Percentiles rank a stretch among this genome's conserved stretches.
Evolutionary conservation across 1,140 invertebrate species (phyloP).

Genomic region (Brachionus asplanchnoidis): DNA sequence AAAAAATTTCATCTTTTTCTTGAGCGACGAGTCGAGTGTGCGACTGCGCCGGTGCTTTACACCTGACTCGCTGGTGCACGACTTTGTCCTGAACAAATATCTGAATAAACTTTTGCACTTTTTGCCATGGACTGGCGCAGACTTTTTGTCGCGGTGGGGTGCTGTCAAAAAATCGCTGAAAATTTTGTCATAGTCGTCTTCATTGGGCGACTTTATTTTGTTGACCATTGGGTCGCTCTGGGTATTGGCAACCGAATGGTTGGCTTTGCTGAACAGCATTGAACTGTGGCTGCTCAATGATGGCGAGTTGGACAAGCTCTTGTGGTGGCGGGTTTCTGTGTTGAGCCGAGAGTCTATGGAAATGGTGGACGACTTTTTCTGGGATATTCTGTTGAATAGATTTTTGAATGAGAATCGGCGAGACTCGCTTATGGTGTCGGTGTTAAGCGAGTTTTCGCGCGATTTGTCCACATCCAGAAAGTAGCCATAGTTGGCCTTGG

Average conservation of each 20-base stretch:
- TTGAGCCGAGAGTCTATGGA: neutral
- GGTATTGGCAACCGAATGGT: neutral
- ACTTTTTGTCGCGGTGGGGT: neutral
- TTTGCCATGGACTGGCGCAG: neutral
- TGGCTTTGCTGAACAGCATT: neutral
- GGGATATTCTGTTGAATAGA: neutral
- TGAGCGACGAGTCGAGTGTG: neutral
- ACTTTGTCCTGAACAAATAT: constrained; percentile 1
- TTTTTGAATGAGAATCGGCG: constrained; percentile 8
- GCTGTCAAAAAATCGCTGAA: neutral
- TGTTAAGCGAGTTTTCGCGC: neutral
- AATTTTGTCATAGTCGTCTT: constrained; percentile 36
- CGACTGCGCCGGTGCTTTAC: neutral
- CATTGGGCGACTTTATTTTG: neutral
- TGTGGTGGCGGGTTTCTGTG: neutral
- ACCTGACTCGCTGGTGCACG: neutral
- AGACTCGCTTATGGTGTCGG: neutral
- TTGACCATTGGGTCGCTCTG: neutral
- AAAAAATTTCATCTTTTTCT: constrained; percentile 7
- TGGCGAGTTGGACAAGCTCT: neutral
- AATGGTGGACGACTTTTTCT: neutral
- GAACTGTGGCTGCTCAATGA: neutral
- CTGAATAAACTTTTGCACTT: neutral
- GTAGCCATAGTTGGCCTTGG: neutral
- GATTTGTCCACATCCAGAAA: neutral